These are phyloP conservation scores for Cosmopolites sordidus DNA, from an alignment of 2,888 invertebrate species.

Conservation along the genomic window DNA sequence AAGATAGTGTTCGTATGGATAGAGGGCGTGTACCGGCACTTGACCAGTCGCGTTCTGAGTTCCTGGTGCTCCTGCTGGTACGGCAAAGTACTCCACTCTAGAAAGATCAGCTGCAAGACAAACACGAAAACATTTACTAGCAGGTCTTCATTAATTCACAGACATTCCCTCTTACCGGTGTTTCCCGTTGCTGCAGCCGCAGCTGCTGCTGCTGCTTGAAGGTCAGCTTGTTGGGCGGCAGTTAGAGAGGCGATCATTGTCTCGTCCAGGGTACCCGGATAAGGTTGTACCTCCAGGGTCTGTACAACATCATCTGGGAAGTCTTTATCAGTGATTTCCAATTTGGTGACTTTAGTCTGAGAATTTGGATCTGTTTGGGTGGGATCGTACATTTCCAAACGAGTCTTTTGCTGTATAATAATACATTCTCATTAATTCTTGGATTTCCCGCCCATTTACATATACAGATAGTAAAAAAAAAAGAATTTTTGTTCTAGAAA, in stretches of 20 bases:
- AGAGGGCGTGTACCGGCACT: constrained; percentile 44
- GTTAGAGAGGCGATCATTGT: constrained; percentile 46
- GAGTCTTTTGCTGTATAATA: constrained; percentile 37
- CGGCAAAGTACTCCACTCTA: constrained; percentile 51
- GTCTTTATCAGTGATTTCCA: constrained; percentile 40
- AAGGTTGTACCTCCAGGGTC: constrained; percentile 48
- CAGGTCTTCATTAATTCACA: too few relatives aligned
- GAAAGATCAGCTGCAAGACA: constrained; percentile 40
- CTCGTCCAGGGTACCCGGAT: constrained; percentile 45
- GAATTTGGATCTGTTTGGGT: constrained; percentile 32
- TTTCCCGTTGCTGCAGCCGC: constrained; percentile 21
- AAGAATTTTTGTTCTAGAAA: too few relatives aligned
- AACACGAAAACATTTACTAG: too few relatives aligned
- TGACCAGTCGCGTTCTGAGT: constrained; percentile 31
- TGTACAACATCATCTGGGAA: constrained; percentile 47
- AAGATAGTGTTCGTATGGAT: constrained; percentile 49
- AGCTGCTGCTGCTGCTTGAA: constrained; percentile 18
- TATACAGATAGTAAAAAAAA: too few relatives aligned
- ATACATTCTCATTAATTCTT: too few relatives aligned
- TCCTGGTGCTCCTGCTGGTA: constrained; percentile 39
- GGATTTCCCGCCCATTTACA: too few relatives aligned
- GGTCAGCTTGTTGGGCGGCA: constrained; percentile 43
- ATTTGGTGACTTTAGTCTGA: constrained; percentile 33
- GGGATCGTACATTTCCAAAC: constrained; percentile 43
- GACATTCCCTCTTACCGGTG: constrained; percentile 20